Conservation (phyloP, 2,797 vertebrate species). For the Hafferia zeledoni region DNA sequence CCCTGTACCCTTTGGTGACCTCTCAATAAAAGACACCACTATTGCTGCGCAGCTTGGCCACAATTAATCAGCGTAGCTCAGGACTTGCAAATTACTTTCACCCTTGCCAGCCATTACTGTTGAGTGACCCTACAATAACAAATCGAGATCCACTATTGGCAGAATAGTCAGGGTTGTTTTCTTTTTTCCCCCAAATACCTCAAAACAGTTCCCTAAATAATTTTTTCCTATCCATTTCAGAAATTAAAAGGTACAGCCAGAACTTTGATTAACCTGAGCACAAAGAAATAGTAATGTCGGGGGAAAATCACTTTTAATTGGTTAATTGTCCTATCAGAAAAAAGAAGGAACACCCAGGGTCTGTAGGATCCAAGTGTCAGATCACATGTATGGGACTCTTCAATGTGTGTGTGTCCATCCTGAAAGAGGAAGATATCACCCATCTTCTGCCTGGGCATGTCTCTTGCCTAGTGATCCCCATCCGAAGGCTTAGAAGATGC, state of each 20-base stretch:
- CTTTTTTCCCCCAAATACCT: not conserved
- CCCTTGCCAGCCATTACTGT: conserved; percentile 47
- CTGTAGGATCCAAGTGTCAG: not conserved
- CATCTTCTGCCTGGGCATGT: not conserved
- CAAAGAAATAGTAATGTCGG: not conserved
- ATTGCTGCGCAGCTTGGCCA: not conserved
- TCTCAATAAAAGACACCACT: conserved; percentile 55
- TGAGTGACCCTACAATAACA: conserved; percentile 41
- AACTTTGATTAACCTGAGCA: not conserved
- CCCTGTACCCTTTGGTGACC: conserved; percentile 48
- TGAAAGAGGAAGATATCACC: not conserved
- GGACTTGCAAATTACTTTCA: conserved; percentile 48
- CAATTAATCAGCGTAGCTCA: conserved; percentile 48
- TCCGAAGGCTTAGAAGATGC: not conserved
- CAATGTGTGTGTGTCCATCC: not conserved
- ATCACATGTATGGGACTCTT: not conserved
- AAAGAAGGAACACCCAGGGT: not conserved
- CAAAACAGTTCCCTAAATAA: not conserved
- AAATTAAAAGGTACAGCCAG: not conserved
- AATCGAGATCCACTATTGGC: not conserved
- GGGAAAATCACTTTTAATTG: not conserved
- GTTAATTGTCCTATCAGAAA: not conserved
- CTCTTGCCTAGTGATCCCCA: not conserved
- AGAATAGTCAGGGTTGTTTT: not conserved
- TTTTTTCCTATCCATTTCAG: not conserved